A percentile compares a stretch with the other conserved stretches of the same genome.
phyloP scores from a whole-genome alignment of 1,140 invertebrate genomes.

The Drosophila baimaii region DNA sequence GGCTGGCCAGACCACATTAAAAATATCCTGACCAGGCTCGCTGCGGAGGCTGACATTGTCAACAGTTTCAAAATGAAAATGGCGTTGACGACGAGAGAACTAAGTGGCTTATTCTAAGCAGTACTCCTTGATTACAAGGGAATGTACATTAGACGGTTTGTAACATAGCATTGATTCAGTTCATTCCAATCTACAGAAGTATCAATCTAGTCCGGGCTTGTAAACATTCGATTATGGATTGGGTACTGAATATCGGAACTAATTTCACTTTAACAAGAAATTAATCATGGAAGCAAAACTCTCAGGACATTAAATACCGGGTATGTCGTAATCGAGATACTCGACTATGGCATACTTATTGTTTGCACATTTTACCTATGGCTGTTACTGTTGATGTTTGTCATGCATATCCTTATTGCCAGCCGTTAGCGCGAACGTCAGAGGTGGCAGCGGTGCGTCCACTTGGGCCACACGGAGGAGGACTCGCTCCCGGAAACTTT shows the following conservation, averaged over 20 bases:
- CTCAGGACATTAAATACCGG: background rate
- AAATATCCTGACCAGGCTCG: constrained; percentile 33
- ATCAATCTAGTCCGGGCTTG: background rate
- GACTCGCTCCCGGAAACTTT: constrained; percentile 16
- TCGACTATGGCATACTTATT: constrained; percentile 10
- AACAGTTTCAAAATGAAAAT: constrained; percentile 75
- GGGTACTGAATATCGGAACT: no score
- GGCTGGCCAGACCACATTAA: constrained; percentile 17
- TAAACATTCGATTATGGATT: no score
- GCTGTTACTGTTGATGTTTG: constrained; percentile 40
- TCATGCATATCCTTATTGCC: constrained; percentile 39
- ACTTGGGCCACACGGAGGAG: constrained; percentile 15
- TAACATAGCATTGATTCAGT: no score
- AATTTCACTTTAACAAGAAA: background rate
- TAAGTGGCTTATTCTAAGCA: constrained; percentile 17
- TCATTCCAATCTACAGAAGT: background rate
- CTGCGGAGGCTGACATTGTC: constrained; percentile 48
- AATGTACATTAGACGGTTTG: no score
- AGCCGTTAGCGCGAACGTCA: background rate
- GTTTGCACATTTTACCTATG: constrained; percentile 38
- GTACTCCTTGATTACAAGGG: background rate
- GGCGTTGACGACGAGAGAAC: constrained; percentile 61
- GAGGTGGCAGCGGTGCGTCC: constrained; percentile 26
- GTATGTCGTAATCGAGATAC: background rate
- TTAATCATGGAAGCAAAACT: no score